A percentile compares a stretch with the other conserved stretches of the same genome.
phyloP scores from a whole-genome alignment of 2,888 invertebrate genomes.

The Lathronympha strigana region DNA sequence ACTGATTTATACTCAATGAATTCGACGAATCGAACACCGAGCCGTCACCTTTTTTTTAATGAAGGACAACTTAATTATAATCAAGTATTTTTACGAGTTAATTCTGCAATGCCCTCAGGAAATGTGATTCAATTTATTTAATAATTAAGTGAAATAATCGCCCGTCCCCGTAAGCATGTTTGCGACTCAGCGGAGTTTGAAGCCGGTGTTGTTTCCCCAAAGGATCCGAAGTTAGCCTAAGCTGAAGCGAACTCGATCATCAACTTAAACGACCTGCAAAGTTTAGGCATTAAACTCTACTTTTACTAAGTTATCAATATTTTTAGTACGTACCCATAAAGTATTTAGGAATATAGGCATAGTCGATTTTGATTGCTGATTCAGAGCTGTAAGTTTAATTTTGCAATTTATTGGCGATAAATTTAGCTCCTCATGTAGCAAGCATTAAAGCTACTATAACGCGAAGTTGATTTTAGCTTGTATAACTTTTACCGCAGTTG shows the following conservation, averaged over 20 bases:
- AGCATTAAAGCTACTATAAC: slow-evolving; percentile 5
- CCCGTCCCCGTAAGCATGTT: slow-evolving; percentile 45
- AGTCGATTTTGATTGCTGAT: slow-evolving; percentile 7
- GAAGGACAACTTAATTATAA: slow-evolving; percentile 62
- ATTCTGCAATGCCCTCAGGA: slow-evolving; percentile 66
- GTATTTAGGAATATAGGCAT: slow-evolving; percentile 43
- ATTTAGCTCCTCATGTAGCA: slow-evolving; percentile 11
- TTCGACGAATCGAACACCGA: slow-evolving; percentile 59
- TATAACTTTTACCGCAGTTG: slow-evolving; percentile 4
- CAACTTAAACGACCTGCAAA: slow-evolving; percentile 67
- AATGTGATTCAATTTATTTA: slow-evolving; percentile 58
- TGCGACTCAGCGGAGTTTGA: slow-evolving; percentile 54
- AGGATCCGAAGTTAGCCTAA: slow-evolving; percentile 62
- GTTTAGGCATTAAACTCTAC: slow-evolving; percentile 61
- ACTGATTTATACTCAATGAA: slow-evolving; percentile 71
- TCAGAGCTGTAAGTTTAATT: slow-evolving; percentile 13
- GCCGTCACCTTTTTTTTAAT: slow-evolving; percentile 56
- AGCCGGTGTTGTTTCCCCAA: slow-evolving; percentile 65
- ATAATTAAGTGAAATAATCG: slow-evolving; percentile 54
- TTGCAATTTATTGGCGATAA: slow-evolving; percentile 14
- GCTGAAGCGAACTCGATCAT: slow-evolving; percentile 65
- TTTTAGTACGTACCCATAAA: slow-evolving; percentile 51
- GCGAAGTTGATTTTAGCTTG: slow-evolving; percentile 13
- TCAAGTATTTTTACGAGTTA: slow-evolving; percentile 65
- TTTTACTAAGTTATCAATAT: slow-evolving; percentile 57